Conservation (phyloP, 2,113 vertebrate species). For the Mystacornis crossleyi region DNA sequence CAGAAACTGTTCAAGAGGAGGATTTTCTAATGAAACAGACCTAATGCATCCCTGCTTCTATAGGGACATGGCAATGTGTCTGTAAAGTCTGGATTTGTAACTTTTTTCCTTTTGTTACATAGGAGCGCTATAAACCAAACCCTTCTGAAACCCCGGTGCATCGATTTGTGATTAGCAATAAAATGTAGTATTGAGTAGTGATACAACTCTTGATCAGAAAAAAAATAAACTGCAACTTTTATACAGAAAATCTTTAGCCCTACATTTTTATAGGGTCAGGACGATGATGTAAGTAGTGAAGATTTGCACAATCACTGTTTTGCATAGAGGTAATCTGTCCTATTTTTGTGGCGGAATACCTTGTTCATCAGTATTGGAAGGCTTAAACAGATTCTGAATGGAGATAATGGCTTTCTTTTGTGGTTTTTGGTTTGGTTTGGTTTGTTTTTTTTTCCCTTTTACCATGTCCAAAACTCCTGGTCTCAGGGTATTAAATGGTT, state of each 20-base stretch:
- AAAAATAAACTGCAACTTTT: slow-evolving; percentile 53
- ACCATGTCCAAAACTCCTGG: background rate
- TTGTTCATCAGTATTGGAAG: background rate
- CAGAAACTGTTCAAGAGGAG: slow-evolving; percentile 11
- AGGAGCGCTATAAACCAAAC: slow-evolving; percentile 80
- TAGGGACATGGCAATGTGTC: slow-evolving; percentile 68
- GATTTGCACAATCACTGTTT: slow-evolving; percentile 37
- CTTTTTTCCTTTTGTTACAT: slow-evolving; percentile 74
- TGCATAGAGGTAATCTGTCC: background rate
- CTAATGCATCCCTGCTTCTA: slow-evolving; percentile 46
- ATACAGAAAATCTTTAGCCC: slow-evolving; percentile 47
- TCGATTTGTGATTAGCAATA: slow-evolving; percentile 79
- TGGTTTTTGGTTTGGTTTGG: background rate
- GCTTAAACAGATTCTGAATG: background rate
- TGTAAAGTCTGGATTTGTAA: slow-evolving; percentile 74
- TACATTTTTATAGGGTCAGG: slow-evolving; percentile 50
- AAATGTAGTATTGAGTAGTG: slow-evolving; percentile 71
- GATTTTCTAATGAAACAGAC: slow-evolving; percentile 62
- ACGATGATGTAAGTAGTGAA: background rate
- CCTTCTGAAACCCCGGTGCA: slow-evolving; percentile 76
- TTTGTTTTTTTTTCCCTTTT: background rate
- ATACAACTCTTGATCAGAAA: slow-evolving; percentile 69
- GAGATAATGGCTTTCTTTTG: background rate
- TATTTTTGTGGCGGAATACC: background rate
- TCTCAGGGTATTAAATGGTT: background rate